Evolutionary conservation across 1,140 invertebrate genomes (phyloP), one percentile per base, ranked within the genome.

Genomic region (Saccostrea echinata): DNA sequence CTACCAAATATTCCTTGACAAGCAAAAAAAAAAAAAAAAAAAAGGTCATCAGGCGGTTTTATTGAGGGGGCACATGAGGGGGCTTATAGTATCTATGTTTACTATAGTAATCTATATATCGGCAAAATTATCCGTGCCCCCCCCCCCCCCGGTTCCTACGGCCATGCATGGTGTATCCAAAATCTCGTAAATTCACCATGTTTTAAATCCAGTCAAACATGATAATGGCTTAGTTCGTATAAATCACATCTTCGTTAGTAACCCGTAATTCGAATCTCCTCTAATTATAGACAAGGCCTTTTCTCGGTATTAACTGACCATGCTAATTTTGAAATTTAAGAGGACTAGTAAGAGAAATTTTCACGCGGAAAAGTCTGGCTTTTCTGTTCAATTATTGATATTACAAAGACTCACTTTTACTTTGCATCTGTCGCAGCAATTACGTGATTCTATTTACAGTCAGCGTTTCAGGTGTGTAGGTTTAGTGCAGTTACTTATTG

Each of bases 371-470:
- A 71, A 71, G 27, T 71, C 64, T 71, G 64, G 24, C 27, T 71
- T 71, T 71, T 24, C 64, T 71, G 64, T 71, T 71, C 64, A 71
- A 71, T 71, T 71, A 71, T 33, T 71, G 64, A 71, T 71, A 71
- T 71, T 71, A 27, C n/a, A 71, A 30, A 27, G 64, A 13, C 64
- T 71, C 11, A 24, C n/a, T 71, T 71, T 71, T 33, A 27, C 64
- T 71, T 71, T 71, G 64, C 64, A 30, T 71, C 64, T 24, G 64
- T 71, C 64, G 24, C 24, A 71, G 27, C 13, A 27, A 71, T 33
- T 12, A 71, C 27, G 9, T 57, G 55, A 57, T 57, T 57, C 55
- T 57, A 57, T 57, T 18, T 57, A 16, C 13, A 57, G 55, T 12
- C 13, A 3, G 9, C 13, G 13, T 57, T 57, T 16, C 55, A 57